phyloP scores from a whole-genome alignment of 2,888 invertebrate species.

The Cephus pygmeus region DNA sequence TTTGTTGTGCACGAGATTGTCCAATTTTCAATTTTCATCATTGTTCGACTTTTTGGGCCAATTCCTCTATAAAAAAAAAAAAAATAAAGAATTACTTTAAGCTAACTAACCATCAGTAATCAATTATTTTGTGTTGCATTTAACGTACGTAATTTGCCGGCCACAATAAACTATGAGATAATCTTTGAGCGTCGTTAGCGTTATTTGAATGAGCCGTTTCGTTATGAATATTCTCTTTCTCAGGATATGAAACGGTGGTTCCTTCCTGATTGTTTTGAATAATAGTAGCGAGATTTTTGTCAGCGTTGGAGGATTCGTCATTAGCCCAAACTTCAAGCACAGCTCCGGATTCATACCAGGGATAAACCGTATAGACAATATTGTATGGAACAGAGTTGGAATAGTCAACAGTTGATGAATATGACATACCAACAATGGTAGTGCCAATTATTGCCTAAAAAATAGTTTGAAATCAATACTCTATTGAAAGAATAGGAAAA shows the following conservation, averaged over 20 bases:
- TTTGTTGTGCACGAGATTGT: background rate
- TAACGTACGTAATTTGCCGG: constrained; percentile 23
- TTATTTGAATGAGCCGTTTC: constrained; percentile 15
- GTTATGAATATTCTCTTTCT: constrained; percentile 17
- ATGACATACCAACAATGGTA: constrained; percentile 21
- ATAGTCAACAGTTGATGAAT: constrained; percentile 26
- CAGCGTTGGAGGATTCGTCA: constrained; percentile 25
- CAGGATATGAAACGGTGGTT: constrained; percentile 9
- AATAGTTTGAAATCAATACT: constrained; percentile 7
- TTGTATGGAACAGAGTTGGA: constrained; percentile 33
- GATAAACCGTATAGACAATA: constrained; percentile 38
- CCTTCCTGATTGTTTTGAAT: constrained; percentile 11
- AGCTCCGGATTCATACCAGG: constrained; percentile 38
- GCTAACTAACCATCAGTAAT: background rate
- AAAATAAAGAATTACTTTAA: background rate
- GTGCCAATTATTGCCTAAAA: constrained; percentile 25
- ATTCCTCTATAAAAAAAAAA: constrained; percentile 24
- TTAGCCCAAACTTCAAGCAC: constrained; percentile 31
- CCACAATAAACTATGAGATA: constrained; percentile 16
- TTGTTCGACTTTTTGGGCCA: constrained; percentile 16
- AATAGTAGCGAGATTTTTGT: constrained; percentile 18
- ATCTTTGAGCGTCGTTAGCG: constrained; percentile 17
- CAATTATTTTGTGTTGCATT: background rate
- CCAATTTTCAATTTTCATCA: background rate
- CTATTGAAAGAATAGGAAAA: constrained; percentile 16